Percentiles rank a stretch among this genome's conserved stretches.
phyloP scores from a whole-genome alignment of 2,113 vertebrate species.

The Gracilinanus agilis region DNA sequence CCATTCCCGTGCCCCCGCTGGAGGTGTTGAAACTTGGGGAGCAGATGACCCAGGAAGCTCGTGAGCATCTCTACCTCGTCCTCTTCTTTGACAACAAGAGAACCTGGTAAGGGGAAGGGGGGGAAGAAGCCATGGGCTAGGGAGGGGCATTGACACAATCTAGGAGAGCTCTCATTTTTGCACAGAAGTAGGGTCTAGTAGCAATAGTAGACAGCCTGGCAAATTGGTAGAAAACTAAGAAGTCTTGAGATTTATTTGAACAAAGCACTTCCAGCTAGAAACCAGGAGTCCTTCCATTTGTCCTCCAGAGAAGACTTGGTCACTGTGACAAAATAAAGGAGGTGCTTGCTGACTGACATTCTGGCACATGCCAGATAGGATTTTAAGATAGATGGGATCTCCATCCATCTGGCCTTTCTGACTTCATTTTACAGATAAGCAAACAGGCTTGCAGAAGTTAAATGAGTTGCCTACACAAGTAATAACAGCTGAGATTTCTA shows the following conservation, averaged over 20 bases:
- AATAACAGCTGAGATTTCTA: background rate
- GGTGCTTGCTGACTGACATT: background rate
- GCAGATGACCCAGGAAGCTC: slow-evolving; percentile 99
- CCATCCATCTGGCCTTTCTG: background rate
- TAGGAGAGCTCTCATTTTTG: background rate
- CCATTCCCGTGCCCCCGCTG: slow-evolving; percentile 96
- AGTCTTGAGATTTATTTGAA: slow-evolving; percentile 5
- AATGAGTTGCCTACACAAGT: background rate
- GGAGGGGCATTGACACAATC: background rate
- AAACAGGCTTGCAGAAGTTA: background rate
- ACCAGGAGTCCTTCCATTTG: slow-evolving; percentile 7
- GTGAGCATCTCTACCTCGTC: slow-evolving; percentile 98
- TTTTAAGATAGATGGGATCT: background rate
- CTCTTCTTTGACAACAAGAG: slow-evolving; percentile 99
- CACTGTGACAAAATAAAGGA: slow-evolving; percentile 1
- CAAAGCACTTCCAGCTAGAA: slow-evolving; percentile 27
- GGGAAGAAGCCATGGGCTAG: background rate
- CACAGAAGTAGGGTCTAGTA: background rate
- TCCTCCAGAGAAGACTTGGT: background rate
- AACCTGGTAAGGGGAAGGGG: slow-evolving; percentile 91
- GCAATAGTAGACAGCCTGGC: background rate
- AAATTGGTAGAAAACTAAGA: background rate
- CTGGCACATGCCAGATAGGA: background rate
- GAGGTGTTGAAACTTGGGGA: slow-evolving; percentile 98
- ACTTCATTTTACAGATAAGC: background rate